Percentiles rank a stretch among this genome's conserved stretches.
phyloP scores from a whole-genome alignment of 2,888 invertebrate genomes.

The Netelia melanura region DNA sequence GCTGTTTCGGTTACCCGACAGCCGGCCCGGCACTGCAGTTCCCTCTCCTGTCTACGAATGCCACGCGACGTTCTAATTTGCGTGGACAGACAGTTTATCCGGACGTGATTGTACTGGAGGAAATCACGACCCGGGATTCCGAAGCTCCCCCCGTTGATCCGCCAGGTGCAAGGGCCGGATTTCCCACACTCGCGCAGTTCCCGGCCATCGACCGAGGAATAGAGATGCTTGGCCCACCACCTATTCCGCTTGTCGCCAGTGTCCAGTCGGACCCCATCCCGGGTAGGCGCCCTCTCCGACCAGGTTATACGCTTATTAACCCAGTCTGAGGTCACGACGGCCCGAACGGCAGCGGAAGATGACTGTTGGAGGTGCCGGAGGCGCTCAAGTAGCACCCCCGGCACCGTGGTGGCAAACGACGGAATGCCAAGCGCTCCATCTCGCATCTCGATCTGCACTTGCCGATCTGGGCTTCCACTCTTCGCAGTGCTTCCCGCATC shows the following conservation, averaged over 20 bases:
- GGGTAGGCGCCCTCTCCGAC: too few relatives aligned
- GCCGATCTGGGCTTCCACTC: too few relatives aligned
- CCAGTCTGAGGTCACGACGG: too few relatives aligned
- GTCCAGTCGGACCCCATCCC: not conserved
- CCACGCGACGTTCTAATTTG: constrained; percentile 74
- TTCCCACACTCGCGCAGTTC: constrained; percentile 43
- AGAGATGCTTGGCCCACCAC: constrained; percentile 26
- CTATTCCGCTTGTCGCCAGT: not conserved
- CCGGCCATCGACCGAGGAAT: constrained; percentile 48
- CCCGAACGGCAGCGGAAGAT: too few relatives aligned
- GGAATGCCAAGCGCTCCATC: too few relatives aligned
- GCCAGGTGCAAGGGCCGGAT: constrained; percentile 39
- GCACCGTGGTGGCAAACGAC: too few relatives aligned
- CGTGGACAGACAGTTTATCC: constrained; percentile 77
- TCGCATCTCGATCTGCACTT: too few relatives aligned
- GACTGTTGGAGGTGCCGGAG: too few relatives aligned
- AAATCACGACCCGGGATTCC: constrained; percentile 56
- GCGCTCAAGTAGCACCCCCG: too few relatives aligned
- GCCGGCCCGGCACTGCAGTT: constrained; percentile 76
- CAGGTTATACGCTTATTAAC: too few relatives aligned
- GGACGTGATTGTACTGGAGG: constrained; percentile 75
- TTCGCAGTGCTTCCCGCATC: too few relatives aligned
- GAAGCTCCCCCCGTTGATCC: constrained; percentile 40
- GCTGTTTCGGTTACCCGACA: constrained; percentile 78
- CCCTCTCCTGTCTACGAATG: constrained; percentile 14